Evolutionary conservation across 2,797 vertebrate species (phyloP).

Genomic region (Zenarchopterus dispar): DNA sequence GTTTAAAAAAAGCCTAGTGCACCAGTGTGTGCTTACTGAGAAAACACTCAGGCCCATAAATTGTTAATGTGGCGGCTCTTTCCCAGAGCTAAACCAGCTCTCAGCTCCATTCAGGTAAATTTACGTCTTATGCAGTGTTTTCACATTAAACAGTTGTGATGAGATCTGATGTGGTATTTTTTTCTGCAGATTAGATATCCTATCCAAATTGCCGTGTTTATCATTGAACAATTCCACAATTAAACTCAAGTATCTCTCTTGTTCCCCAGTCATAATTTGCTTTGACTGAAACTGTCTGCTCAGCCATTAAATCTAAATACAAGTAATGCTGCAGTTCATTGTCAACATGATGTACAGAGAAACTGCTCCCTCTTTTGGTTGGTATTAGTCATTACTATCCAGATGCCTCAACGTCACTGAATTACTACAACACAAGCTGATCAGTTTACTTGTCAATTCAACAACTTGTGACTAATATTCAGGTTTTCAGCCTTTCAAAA

Average conservation of each 20-base stretch:
- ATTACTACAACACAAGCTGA: not conserved
- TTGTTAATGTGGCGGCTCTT: constrained; percentile 41
- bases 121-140: constrained; percentile 45
- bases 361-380: constrained; percentile 63
- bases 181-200: constrained; percentile 27
- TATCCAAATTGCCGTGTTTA: constrained; percentile 25
- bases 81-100: constrained; percentile 15
- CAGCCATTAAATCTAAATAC: not conserved
- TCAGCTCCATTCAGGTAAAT: constrained; percentile 41
- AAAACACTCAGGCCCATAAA: constrained; percentile 26
- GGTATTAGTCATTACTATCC: constrained; percentile 18
- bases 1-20: not conserved
- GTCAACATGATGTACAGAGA: constrained; percentile 25
- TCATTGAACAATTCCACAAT: constrained; percentile 21
- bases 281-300: not conserved
- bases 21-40: constrained; percentile 5
- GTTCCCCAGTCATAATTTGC: not conserved
- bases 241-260: not conserved
- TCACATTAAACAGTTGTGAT: constrained; percentile 30
- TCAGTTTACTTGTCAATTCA: no score
- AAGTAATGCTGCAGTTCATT: constrained; percentile 23
- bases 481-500: no score
- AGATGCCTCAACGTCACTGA: not conserved
- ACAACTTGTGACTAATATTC: no score
- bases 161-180: constrained; percentile 37